Base-by-base conservation (phyloP, 2,113 vertebrate species). In the Morone saxatilis region DNA sequence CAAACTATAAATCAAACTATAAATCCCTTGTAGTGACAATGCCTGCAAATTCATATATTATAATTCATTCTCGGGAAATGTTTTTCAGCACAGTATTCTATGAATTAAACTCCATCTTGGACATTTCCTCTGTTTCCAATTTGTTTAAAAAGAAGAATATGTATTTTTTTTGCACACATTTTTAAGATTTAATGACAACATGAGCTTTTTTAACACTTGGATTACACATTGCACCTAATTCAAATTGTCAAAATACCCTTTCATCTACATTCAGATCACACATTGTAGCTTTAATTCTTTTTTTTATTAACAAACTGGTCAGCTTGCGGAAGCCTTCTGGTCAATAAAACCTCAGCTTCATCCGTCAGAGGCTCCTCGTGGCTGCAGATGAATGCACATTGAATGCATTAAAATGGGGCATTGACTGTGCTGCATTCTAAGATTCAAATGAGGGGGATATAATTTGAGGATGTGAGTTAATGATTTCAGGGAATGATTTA, bases 301-400 rank as follows among this genome's bases (percentile, higher is more conserved):
- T n/a, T n/a, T 41, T 41, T 41, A 10, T 20, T 3, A 22, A 47
- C 14, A 17, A 48, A 50, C 7, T 20, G 60, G 19, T 56, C 71
- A 76, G 36, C 41, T 17, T 47, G 76, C 13, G 31, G n/a, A 73
- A 47, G 51, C 59, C 47, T 22, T 38, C n/a, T 10, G 45, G 19
- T 50, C 68, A 56, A 45, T 76, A 69, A 76, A 85, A 17, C 41
- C 31, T 70, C 2, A 50, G n/a, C 56, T 69, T 73, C 65, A 69
- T 22, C 38, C 67, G 62, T 71, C 83, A 65, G 36, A 48, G 56
- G 63, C 56, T 69, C 60, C 8, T 80, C 40, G 3, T 7, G 79
- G 20, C 71, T 74, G 74, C 78, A 87, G 79, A 87, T 57, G 73
- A 71, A 70, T 50, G 74, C 40, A 72, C 72, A 83, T 60, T 43